These are phyloP conservation scores for Fragum whitleyi DNA, from an alignment of 2,888 invertebrate genomes.

Conservation along the genomic window DNA sequence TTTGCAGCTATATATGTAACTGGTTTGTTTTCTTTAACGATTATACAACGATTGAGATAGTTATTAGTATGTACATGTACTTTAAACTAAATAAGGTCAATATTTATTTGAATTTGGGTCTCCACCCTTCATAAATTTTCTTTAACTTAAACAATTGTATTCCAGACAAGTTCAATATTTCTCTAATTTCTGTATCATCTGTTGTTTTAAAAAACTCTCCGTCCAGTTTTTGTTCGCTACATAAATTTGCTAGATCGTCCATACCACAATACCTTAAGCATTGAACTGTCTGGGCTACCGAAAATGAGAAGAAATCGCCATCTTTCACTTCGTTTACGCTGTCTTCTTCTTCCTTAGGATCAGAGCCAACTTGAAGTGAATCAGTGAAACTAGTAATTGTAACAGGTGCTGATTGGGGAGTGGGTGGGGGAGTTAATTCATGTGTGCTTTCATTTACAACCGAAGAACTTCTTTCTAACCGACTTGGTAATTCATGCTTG, in stretches of 20 bases:
- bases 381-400: not conserved
- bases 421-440: not conserved
- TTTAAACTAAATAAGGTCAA: too few relatives aligned
- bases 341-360: not conserved
- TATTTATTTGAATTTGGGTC: not conserved
- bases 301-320: constrained; percentile 6
- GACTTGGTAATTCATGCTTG: not conserved
- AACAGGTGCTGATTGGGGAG: not conserved
- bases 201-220: constrained; percentile 13
- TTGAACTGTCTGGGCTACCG: not conserved
- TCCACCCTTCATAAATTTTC: not conserved
- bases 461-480: not conserved
- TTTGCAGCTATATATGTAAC: too few relatives aligned
- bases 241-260: not conserved
- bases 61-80: too few relatives aligned
- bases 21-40: too few relatives aligned
- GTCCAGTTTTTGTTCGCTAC: constrained; percentile 12
- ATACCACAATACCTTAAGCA: constrained; percentile 9
- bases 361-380: not conserved
- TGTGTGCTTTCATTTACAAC: not conserved
- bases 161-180: not conserved
- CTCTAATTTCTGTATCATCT: not conserved
- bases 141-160: not conserved
- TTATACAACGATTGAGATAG: too few relatives aligned
- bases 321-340: not conserved